These are phyloP conservation scores for Hafferia zeledoni DNA, from an alignment of 2,797 vertebrate species.

Conservation along the genomic window DNA sequence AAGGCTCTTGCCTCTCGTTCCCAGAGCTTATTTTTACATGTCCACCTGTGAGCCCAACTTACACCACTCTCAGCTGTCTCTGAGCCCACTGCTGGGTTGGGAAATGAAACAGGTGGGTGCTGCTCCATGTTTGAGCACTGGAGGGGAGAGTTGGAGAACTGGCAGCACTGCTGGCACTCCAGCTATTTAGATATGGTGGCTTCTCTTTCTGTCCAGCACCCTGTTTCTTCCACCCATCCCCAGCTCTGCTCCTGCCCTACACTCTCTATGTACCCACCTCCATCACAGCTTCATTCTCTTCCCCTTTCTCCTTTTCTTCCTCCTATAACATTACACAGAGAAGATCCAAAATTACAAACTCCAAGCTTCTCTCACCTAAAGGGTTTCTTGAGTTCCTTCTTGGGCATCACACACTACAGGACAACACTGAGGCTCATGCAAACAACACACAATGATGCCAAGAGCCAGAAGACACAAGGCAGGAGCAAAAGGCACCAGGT, in stretches of 20 bases:
- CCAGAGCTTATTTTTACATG: not conserved
- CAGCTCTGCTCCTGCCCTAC: not conserved
- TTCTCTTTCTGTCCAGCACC: not conserved
- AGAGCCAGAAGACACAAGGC: not conserved
- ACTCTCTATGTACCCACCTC: not conserved
- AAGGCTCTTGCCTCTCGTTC: not conserved
- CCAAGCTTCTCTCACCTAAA: not conserved
- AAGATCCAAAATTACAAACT: not conserved
- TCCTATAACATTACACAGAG: not conserved
- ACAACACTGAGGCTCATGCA: not conserved
- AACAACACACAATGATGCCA: rapidly evolving
- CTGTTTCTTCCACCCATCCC: not conserved
- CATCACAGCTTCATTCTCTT: not conserved
- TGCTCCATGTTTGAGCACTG: rapidly evolving
- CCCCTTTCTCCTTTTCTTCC: not conserved
- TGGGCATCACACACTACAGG: not conserved
- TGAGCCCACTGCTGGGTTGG: not conserved
- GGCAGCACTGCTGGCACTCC: rapidly evolving
- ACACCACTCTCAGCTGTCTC: not conserved
- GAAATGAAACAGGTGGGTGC: not conserved
- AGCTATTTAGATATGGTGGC: not conserved
- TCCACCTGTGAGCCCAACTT: not conserved
- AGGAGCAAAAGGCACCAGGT: not conserved
- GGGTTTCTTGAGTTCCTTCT: not conserved
- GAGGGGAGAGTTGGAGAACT: not conserved